Evolutionary conservation across 2,797 vertebrate species (phyloP), one percentile per base, ranked within the genome.

Genomic region (Eulemur coronatus): DNA sequence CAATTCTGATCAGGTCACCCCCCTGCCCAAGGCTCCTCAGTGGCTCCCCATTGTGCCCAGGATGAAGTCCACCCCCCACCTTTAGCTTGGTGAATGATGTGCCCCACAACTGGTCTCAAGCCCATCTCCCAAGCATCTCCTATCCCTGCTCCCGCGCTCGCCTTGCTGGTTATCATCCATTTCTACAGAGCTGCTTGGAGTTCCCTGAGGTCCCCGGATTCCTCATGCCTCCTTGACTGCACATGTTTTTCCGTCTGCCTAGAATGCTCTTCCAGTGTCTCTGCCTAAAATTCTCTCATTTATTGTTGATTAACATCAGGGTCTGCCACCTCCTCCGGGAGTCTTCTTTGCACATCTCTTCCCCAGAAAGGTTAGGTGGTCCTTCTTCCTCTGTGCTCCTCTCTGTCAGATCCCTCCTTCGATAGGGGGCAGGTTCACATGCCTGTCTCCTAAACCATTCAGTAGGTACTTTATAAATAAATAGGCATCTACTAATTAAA

Each of bases 391-490:
- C 46, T 46, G 20, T 12, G 35, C 13, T 93, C 28, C 30, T 61
- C 30, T 70, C 10, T 35, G 0, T 75, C 20, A 57, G 11, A 85
- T 15, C 2, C 12, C 1, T 72, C 43, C 72, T 78, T 84, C 33
- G 63, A 0, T 1, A 38, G 24, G 46, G 41, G 15, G 5, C 11
- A 33, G 2, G 33, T 30, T 43, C 33, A 46, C 7, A 1, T 38
- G 26, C 35, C 55, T 79, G 2, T 65, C 24, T 78, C 67, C 52
- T 41, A 11, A 5, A 30, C 33, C 14, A 35, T 30, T 73, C 18
- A 61, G 48, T 6, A 33, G 9, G 18, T 8, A 30, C 70, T 72
- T 79, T 24, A 24, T n/a, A 18, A 84, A 24, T n/a, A 18, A 84
- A 59, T 17, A 55, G 41, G 3, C 24, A 63, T 52, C 41, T 69